Base-by-base conservation (phyloP, 1,140 invertebrate genomes). In the Drusus annulatus region DNA sequence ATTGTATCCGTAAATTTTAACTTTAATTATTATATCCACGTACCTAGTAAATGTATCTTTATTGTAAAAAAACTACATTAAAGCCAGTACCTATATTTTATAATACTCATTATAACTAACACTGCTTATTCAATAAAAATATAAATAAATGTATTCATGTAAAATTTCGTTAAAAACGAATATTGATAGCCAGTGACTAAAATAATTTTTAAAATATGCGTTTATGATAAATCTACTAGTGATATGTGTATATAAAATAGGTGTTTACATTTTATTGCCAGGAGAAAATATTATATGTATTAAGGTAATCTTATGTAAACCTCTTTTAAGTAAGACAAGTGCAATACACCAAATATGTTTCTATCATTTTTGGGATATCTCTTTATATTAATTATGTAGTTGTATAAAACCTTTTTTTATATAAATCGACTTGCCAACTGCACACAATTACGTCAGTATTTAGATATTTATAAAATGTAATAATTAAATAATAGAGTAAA, bases 281-380 rank as follows among this genome's bases (percentile, higher is more conserved):
- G 17, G 69, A 71, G 15, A 65, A 8, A 4, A 54, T 54, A 63
- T 63, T 63, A 45, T 63, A 28, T 25, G n/a, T n/a, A n/a, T 63
- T 63, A 69, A 76, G 76, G 45, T 15, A 56, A 58, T 80, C 31
- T 63, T 56, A 76, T 65, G 58, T 50, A 63, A 45, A 51, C 50
- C 76, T 51, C 58, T 8, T 68, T 21, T n/a, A 69, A 17, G n/a
- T 50, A 69, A 69, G 36, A 69, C n/a, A 56, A 82, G 81, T 82
- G 81, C 81, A 82, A 82, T 82, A 82, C 80, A 82, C 81, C 81
- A 82, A 82, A 82, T 78, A 82, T 78, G 54, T 76, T 76, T 79
- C 56, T 31, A 25, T 79, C 71, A 74, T 81, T 81, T 81, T 81
- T 81, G 80, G 80, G 56, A 78, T 75, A 23, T 76, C 50, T 50